Evolutionary conservation across 2,888 invertebrate species (phyloP), one percentile per base, ranked within the genome.

Genomic region (Drosophila kuntzei): DNA sequence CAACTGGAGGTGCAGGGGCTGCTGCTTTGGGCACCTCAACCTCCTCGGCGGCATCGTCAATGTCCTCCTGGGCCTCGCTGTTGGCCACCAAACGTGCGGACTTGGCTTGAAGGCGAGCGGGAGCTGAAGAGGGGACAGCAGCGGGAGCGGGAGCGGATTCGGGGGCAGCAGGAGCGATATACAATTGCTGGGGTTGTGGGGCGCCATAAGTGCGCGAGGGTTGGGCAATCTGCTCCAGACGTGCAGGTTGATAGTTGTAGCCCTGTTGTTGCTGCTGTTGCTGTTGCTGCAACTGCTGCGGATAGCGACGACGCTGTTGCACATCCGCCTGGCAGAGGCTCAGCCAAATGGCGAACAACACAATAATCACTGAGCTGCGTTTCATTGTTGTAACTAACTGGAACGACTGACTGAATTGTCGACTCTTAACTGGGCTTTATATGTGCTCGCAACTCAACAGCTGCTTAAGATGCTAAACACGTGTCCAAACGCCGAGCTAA

Each of bases 11-110:
- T 2, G 50, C 54, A 2, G 53, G 59, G 7, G 49, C 57, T 6
- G 53, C 59, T 43, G 69, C 49, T 16, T 58, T 71, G 29, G 71
- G 65, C 20, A 79, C 70, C 11, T 79, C 71, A 25, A 82, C 78
- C 44, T 84, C 86, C 41, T 84, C 84, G 39, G 86, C 84, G 22
- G 80, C 86, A 54, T 86, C 89, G 18, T 89, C 83, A 5, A 80
- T 76, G 37, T 90, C 90, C 47, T 84, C 83, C 37, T 88, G 85
- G 2, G 80, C 77, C 50, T 90, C 90, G 20, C 77, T 87, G 49
- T 82, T 82, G 27, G 76, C 81, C 41, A 76, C 75, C 18, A 82
- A 59, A 14, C 89, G 87, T 2, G 81, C 86, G 1, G 87, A 65
- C 2, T 84, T 70, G 1, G 71, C 68, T 20, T 60, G 73, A 5